phyloP scores from a whole-genome alignment of 2,113 vertebrate species.

The Sterna hirundo region DNA sequence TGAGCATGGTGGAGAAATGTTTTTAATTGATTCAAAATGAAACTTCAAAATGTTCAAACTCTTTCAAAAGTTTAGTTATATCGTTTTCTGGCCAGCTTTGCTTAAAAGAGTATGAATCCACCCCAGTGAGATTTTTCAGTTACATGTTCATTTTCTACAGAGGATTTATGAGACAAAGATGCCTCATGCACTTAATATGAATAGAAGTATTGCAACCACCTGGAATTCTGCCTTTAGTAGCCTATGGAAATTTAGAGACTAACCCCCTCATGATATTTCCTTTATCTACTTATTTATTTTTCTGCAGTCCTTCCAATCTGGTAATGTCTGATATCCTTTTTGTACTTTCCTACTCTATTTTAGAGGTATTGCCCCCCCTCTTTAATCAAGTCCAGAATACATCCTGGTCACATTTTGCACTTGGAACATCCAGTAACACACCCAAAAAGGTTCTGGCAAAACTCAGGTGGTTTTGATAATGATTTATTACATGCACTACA shows the following conservation, averaged over 20 bases:
- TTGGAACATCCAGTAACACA: not conserved
- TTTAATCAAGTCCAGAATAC: not conserved
- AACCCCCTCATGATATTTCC: not conserved
- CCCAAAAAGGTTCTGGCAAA: not conserved
- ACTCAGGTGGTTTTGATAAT: not conserved
- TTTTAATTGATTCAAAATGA: not conserved
- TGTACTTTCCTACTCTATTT: not conserved
- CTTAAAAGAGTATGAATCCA: not conserved
- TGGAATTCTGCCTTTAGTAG: not conserved
- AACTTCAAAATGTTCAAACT: not conserved
- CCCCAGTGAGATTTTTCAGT: not conserved
- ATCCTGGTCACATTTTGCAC: not conserved
- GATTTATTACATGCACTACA: not conserved
- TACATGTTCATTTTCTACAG: not conserved
- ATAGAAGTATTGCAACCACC: not conserved
- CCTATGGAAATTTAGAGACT: not conserved
- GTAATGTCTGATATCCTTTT: not conserved
- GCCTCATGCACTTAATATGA: not conserved
- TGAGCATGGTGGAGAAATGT: not conserved
- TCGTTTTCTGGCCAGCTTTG: not conserved
- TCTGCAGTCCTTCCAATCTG: not conserved
- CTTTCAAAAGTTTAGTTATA: not conserved
- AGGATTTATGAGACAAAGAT: not conserved
- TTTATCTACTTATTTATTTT: not conserved
- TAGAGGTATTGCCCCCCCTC: rapidly evolving